Conservation (phyloP, 1,140 invertebrate genomes). For the Drosophila hydei region DNA sequence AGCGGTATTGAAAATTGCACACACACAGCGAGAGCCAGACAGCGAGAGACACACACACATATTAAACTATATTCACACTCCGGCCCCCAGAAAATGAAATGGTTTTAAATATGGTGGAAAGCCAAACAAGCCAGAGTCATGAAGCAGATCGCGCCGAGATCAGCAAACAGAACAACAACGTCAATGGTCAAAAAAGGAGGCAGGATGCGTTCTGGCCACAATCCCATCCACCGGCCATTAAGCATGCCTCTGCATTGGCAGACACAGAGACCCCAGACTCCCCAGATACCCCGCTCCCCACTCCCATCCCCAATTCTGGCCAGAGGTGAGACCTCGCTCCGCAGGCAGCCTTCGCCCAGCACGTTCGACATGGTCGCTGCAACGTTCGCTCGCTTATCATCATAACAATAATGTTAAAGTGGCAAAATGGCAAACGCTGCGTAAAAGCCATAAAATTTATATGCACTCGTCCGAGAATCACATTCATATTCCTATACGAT, state of each 20-base stretch:
- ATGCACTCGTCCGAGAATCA: constrained; percentile 47
- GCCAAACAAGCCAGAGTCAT: constrained; percentile 55
- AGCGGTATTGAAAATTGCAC: constrained; percentile 80
- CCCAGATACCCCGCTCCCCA: background rate
- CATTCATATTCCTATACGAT: constrained; percentile 59
- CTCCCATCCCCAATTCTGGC: constrained; percentile 14
- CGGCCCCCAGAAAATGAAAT: constrained; percentile 81
- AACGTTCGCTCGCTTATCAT: constrained; percentile 77
- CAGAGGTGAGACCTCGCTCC: constrained; percentile 48
- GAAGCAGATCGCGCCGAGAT: constrained; percentile 53
- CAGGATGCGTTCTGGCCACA: constrained; percentile 60
- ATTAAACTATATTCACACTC: constrained; percentile 84
- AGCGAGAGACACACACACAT: constrained; percentile 26
- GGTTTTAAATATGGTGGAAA: constrained; percentile 70
- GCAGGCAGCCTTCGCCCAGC: constrained; percentile 34
- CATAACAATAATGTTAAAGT: constrained; percentile 84
- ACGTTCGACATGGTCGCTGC: constrained; percentile 43
- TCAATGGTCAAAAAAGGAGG: constrained; percentile 25
- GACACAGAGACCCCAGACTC: constrained; percentile 46
- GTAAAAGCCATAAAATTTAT: constrained; percentile 79
- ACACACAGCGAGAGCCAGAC: constrained; percentile 19
- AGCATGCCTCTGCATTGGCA: constrained; percentile 43
- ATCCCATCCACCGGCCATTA: constrained; percentile 34
- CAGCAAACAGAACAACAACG: constrained; percentile 51
- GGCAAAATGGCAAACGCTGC: constrained; percentile 83